These are phyloP conservation scores for Pteronotus mesoamericanus DNA, from an alignment of 2,797 vertebrate genomes.

Conservation along the genomic window DNA sequence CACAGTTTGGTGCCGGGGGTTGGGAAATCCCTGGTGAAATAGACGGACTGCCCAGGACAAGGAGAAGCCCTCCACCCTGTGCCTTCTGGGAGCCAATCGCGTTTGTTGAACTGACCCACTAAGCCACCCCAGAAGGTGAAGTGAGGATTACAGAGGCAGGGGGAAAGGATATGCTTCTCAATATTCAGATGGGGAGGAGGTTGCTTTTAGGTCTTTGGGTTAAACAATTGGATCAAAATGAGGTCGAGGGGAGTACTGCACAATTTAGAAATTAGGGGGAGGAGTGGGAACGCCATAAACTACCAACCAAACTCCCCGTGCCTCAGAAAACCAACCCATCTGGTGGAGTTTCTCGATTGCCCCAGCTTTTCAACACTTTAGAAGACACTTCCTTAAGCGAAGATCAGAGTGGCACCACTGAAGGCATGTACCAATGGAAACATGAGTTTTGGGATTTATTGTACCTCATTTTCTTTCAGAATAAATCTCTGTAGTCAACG, in stretches of 20 bases:
- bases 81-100: rapidly evolving
- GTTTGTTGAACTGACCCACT: not conserved
- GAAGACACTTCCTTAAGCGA: not conserved
- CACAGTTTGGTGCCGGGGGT: not conserved
- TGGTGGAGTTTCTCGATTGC: not conserved
- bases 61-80: rapidly evolving
- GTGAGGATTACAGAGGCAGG: not conserved
- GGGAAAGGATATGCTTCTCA: not conserved
- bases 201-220: not conserved
- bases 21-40: not conserved
- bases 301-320: not conserved
- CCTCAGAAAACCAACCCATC: not conserved
- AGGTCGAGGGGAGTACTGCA: not conserved
- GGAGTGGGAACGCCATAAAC: not conserved
- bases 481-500: not conserved
- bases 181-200: not conserved
- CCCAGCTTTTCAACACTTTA: not conserved
- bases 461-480: not conserved
- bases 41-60: rapidly evolving
- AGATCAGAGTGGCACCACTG: not conserved
- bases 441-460: not conserved
- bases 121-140: too few relatives aligned
- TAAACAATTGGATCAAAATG: not conserved
- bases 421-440: not conserved
- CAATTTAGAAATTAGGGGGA: not conserved